These are phyloP conservation scores for Scopus umbretta DNA, from an alignment of 2,113 vertebrate species.

Conservation along the genomic window DNA sequence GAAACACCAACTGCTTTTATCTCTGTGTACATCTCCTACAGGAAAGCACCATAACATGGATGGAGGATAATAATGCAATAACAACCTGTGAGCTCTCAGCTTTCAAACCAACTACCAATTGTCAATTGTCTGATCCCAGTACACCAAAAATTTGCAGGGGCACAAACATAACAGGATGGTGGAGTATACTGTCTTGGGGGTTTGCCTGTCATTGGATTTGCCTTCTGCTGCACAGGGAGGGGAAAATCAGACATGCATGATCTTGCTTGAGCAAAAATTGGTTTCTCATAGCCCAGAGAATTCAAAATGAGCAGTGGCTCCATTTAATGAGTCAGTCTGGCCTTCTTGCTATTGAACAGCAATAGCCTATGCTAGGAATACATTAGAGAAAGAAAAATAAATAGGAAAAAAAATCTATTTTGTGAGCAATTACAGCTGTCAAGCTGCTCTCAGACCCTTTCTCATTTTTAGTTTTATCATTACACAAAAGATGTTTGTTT, in stretches of 20 bases:
- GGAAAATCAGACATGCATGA: not conserved
- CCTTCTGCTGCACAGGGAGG: not conserved
- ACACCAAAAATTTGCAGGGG: not conserved
- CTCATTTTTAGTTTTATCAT: not conserved
- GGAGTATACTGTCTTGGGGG: not conserved
- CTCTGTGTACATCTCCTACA: not conserved
- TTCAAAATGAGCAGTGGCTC: not conserved
- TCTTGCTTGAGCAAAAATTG: not conserved
- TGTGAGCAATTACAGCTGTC: not conserved
- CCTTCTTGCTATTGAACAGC: not conserved
- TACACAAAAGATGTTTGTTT: not conserved
- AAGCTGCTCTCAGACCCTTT: not conserved
- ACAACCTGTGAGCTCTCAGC: not conserved
- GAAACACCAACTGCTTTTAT: not conserved
- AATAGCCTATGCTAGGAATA: not conserved
- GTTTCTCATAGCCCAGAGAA: not conserved
- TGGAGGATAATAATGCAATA: not conserved
- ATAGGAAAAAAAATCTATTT: not conserved
- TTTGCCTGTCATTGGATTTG: not conserved
- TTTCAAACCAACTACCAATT: not conserved
- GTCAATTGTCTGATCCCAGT: not conserved
- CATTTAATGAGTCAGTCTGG: not conserved
- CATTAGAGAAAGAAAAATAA: constrained; percentile 1
- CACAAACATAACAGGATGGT: not conserved
- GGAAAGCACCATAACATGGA: accelerated